These are phyloP conservation scores for Bellardia bayeri DNA, from an alignment of 2,888 invertebrate genomes.

Conservation along the genomic window DNA sequence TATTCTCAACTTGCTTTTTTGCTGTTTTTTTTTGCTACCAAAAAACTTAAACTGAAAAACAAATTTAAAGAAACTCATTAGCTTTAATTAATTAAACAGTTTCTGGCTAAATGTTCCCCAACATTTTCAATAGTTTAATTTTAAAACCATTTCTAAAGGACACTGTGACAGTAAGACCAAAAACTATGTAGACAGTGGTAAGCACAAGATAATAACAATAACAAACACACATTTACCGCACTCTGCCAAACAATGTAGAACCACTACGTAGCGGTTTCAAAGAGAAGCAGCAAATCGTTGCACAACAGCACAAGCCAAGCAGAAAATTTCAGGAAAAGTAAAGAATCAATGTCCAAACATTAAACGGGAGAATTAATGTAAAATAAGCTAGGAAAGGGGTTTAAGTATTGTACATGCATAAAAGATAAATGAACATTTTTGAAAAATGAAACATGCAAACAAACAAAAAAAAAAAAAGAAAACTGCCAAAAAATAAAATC, in stretches of 20 bases:
- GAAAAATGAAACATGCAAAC: conserved; percentile 24
- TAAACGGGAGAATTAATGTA: not conserved
- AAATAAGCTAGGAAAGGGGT: not conserved
- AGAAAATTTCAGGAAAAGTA: conserved; percentile 76
- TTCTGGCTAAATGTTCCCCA: conserved; percentile 45
- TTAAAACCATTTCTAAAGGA: not conserved
- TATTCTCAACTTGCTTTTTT: not conserved
- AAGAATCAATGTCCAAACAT: conserved; percentile 2
- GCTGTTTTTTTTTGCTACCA: no score
- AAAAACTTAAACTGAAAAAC: not conserved
- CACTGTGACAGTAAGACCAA: conserved; percentile 39
- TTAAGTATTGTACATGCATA: not conserved
- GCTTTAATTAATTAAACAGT: conserved; percentile 81
- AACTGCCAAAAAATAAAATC: not conserved
- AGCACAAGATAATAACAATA: conserved; percentile 62
- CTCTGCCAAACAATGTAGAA: not conserved
- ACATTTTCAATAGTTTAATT: conserved; percentile 2
- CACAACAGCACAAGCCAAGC: conserved; percentile 74
- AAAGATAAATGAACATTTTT: conserved; percentile 27
- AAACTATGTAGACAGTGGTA: conserved; percentile 36
- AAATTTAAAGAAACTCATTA: conserved; percentile 77
- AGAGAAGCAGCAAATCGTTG: not conserved
- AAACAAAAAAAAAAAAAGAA: not conserved
- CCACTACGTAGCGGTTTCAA: not conserved
- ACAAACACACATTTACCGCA: conserved; percentile 34